phyloP scores from a whole-genome alignment of 2,888 invertebrate genomes.

The Galeruca laticollis region DNA sequence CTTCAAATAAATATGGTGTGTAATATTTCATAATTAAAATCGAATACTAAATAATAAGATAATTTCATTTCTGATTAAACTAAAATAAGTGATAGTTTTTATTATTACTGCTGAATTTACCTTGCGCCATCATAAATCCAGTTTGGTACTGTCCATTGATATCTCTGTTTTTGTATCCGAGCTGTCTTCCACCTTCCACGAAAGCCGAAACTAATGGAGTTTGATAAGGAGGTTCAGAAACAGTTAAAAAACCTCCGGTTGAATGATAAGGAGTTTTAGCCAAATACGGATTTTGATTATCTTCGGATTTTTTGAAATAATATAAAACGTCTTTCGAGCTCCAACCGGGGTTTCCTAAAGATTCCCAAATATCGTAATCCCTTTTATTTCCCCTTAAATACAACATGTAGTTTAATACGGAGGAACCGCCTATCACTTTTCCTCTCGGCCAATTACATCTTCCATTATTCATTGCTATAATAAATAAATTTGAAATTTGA shows the following conservation, averaged over 20 bases:
- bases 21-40: too few species aligned
- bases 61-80: too few species aligned
- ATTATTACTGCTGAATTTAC: too few species aligned
- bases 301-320: conserved; percentile 93
- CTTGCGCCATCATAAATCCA: conserved; percentile 91
- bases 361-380: conserved; percentile 93
- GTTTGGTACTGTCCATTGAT: conserved; percentile 89
- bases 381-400: conserved; percentile 89
- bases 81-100: too few species aligned
- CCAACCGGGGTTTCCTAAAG: conserved; percentile 90
- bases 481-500: too few species aligned
- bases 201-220: conserved; percentile 85
- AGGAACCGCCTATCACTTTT: conserved; percentile 91
- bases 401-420: conserved; percentile 92
- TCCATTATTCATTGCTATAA: conserved; percentile 82
- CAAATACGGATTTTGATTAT: conserved; percentile 88
- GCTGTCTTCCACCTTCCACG: conserved; percentile 77
- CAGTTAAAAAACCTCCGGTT: conserved; percentile 84
- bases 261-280: conserved; percentile 83
- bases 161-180: conserved; percentile 86
- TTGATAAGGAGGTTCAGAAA: conserved; percentile 88
- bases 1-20: too few species aligned
- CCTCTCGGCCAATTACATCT: conserved; percentile 94
- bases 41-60: too few species aligned
- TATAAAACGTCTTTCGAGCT: conserved; percentile 81